Conservation (phyloP, 2,888 invertebrate genomes). For the Hirtodrosophila duncani region DNA sequence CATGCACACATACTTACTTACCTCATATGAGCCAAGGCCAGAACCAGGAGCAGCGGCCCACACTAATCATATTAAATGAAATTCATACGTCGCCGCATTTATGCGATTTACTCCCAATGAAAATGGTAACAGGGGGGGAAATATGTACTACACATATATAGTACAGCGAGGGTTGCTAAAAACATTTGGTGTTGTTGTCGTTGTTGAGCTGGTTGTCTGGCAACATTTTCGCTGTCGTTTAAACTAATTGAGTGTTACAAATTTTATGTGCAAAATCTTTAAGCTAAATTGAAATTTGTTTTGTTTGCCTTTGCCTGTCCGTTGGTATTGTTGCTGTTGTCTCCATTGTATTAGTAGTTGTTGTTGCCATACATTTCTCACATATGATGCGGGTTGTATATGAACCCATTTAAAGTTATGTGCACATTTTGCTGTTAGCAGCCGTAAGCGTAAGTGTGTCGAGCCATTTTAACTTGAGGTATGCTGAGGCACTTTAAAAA, state of each 20-base stretch:
- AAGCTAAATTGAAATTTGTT: constrained; percentile 73
- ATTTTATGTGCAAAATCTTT: constrained; percentile 72
- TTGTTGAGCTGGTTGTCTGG: constrained; percentile 41
- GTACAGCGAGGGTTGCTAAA: constrained; percentile 19
- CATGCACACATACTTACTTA: constrained; percentile 14
- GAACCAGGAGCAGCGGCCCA: constrained; percentile 27
- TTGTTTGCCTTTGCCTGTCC: constrained; percentile 42
- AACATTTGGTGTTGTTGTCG: constrained; percentile 19
- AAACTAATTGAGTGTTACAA: constrained; percentile 75
- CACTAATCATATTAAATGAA: constrained; percentile 74
- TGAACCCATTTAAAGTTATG: constrained; percentile 69
- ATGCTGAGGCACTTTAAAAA: constrained; percentile 26
- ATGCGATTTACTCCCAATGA: constrained; percentile 61
- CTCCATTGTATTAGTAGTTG: constrained; percentile 6
- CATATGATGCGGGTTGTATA: constrained; percentile 60
- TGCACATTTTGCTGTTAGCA: constrained; percentile 49
- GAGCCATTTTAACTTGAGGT: constrained; percentile 59
- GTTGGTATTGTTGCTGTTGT: constrained; percentile 1
- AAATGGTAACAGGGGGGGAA: constrained; percentile 19
- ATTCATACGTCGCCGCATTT: constrained; percentile 66
- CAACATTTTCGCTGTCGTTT: constrained; percentile 67
- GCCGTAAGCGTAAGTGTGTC: constrained; percentile 54
- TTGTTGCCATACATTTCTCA: constrained; percentile 49
- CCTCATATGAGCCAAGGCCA: constrained; percentile 17
- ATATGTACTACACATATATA: not conserved